phyloP scores from a whole-genome alignment of 2,888 invertebrate genomes.

The Stratiomys singularior region DNA sequence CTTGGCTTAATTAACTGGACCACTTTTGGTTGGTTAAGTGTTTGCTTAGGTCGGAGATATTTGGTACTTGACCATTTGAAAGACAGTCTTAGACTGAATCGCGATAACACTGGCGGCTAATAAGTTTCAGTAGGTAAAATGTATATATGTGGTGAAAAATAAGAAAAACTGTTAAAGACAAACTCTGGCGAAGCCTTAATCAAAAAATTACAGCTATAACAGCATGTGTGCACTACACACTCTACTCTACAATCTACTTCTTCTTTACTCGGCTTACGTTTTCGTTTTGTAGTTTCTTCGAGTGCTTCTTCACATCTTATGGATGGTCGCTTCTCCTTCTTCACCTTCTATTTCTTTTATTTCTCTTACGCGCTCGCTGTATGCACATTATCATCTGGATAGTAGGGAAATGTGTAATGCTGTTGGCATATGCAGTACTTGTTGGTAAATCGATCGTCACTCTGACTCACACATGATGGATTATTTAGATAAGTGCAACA shows the following conservation, averaged over 20 bases:
- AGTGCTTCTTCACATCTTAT: slow-evolving; percentile 45
- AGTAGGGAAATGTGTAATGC: slow-evolving; percentile 25
- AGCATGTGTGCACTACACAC: slow-evolving; percentile 45
- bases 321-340: slow-evolving; percentile 40
- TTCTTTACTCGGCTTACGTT: slow-evolving; percentile 42
- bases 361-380: neutral
- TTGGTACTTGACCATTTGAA: slow-evolving; percentile 47
- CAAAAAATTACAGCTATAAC: slow-evolving; percentile 49
- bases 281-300: slow-evolving; percentile 44
- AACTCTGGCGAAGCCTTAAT: slow-evolving; percentile 47
- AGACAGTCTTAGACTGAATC: slow-evolving; percentile 47
- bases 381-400: slow-evolving; percentile 6
- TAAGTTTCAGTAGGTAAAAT: slow-evolving; percentile 37
- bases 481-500: too few species aligned
- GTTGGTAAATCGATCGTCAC: too few species aligned
- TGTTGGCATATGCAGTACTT: neutral
- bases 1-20: neutral
- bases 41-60: neutral
- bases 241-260: slow-evolving; percentile 44
- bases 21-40: slow-evolving; percentile 1
- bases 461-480: too few species aligned
- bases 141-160: slow-evolving; percentile 10
- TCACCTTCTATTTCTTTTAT: slow-evolving; percentile 20
- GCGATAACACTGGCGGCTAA: slow-evolving; percentile 35
- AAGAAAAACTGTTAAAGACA: slow-evolving; percentile 46